Evolutionary conservation across 2,888 invertebrate species (phyloP).

Genomic region (Gerris lacustris): DNA sequence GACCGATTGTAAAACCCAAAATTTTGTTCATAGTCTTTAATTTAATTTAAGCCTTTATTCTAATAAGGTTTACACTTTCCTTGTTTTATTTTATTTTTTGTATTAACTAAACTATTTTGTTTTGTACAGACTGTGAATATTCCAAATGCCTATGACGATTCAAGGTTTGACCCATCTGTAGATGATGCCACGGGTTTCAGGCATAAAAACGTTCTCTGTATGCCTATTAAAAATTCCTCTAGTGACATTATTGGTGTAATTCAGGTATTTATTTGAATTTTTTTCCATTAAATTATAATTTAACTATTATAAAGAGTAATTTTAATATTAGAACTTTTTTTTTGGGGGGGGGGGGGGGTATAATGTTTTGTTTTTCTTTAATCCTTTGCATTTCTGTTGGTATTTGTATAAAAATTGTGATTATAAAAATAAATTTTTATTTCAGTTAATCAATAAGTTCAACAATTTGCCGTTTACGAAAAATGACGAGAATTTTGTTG

Average conservation of each 20-base stretch:
- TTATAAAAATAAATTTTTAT: constrained; percentile 24
- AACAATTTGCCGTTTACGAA: constrained; percentile 80
- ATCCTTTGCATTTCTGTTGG: too few relatives aligned
- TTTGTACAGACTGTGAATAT: constrained; percentile 73
- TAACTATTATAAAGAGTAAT: neutral
- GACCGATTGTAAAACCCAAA: too few relatives aligned
- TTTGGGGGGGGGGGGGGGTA: too few relatives aligned
- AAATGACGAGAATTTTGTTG: constrained; percentile 92
- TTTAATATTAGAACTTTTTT: too few relatives aligned
- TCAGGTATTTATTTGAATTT: constrained; percentile 42
- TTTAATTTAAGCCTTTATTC: too few relatives aligned
- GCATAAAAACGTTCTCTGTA: constrained; percentile 82
- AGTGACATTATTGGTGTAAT: constrained; percentile 88
- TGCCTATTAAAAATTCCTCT: constrained; percentile 89
- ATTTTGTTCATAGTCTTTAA: too few relatives aligned
- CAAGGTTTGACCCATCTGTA: constrained; percentile 74
- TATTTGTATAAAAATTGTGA: too few relatives aligned
- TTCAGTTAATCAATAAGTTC: constrained; percentile 81
- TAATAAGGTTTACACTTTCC: too few relatives aligned
- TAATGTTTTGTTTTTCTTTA: too few relatives aligned
- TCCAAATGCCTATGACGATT: constrained; percentile 75
- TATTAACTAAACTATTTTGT: neutral
- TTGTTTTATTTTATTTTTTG: too few relatives aligned
- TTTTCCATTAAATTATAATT: neutral
- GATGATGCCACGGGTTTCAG: constrained; percentile 72